phyloP scores from a whole-genome alignment of 2,888 invertebrate species.

The Eugnorisma glareosa region DNA sequence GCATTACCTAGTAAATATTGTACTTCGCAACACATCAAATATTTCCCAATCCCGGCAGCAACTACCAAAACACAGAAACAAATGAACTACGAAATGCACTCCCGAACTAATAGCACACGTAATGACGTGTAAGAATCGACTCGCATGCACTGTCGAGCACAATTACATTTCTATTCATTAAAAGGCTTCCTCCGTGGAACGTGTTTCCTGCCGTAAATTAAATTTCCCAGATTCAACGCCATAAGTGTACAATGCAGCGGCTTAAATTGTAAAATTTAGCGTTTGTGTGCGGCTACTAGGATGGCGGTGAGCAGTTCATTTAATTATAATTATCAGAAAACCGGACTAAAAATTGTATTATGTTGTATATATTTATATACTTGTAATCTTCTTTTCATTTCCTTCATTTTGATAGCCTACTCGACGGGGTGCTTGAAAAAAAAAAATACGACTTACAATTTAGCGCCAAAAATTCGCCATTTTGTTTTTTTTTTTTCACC shows the following conservation, averaged over 20 bases:
- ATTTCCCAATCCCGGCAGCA: not conserved
- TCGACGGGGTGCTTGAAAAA: too few relatives aligned
- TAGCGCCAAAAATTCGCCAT: too few relatives aligned
- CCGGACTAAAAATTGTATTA: too few relatives aligned
- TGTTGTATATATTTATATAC: too few relatives aligned
- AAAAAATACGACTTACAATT: too few relatives aligned
- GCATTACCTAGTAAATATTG: not conserved
- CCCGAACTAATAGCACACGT: not conserved
- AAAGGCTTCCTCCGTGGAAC: conserved; percentile 58
- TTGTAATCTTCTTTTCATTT: too few relatives aligned
- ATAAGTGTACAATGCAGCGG: conserved; percentile 62
- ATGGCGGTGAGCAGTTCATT: conserved; percentile 19
- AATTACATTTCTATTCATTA: conserved; percentile 70
- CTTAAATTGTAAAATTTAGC: conserved; percentile 64
- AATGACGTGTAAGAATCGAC: conserved; percentile 50
- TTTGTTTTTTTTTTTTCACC: too few relatives aligned
- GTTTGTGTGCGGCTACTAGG: conserved; percentile 35
- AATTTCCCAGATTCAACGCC: conserved; percentile 67
- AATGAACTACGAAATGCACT: not conserved
- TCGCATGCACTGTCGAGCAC: conserved; percentile 53
- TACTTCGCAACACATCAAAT: not conserved
- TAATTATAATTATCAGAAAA: too few relatives aligned
- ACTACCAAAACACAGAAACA: not conserved
- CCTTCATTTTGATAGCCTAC: too few relatives aligned
- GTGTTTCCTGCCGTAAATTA: conserved; percentile 69